Evolutionary conservation across 2,113 vertebrate genomes (phyloP).

Genomic region (Nothocercus julius): DNA sequence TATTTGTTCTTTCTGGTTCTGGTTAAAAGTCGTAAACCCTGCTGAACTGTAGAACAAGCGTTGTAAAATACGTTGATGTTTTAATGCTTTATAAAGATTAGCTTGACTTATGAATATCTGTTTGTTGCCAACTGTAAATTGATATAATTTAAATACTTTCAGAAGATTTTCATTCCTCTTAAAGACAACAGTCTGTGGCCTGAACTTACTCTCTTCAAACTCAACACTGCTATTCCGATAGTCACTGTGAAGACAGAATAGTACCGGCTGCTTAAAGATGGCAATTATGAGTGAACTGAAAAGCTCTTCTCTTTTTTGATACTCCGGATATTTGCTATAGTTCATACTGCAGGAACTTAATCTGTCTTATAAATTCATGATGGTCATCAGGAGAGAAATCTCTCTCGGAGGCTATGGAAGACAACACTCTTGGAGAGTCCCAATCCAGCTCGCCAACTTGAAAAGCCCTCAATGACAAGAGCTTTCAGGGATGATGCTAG

Average conservation of each 20-base stretch:
- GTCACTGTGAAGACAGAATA: not conserved
- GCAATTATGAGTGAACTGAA: not conserved
- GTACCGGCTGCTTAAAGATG: not conserved
- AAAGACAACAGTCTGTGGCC: not conserved
- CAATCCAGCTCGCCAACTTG: not conserved
- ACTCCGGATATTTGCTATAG: not conserved
- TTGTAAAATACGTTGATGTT: not conserved
- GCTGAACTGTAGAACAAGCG: not conserved
- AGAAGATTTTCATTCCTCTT: slow-evolving; percentile 11
- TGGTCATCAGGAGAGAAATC: not conserved
- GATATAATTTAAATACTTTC: slow-evolving; percentile 1
- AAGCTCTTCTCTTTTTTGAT: not conserved
- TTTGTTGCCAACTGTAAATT: slow-evolving; percentile 22
- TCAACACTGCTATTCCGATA: not conserved
- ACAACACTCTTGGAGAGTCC: not conserved
- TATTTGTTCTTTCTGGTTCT: not conserved
- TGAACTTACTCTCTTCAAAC: not conserved
- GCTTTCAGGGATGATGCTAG: not conserved
- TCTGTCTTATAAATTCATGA: not conserved
- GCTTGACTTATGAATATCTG: not conserved
- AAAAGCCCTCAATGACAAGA: not conserved
- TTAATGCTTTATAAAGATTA: not conserved
- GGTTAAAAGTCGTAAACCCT: not conserved
- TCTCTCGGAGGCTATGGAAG: not conserved
- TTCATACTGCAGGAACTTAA: not conserved